These are phyloP conservation scores for Trachemys scripta DNA, from an alignment of 2,113 vertebrate species.

Conservation along the genomic window DNA sequence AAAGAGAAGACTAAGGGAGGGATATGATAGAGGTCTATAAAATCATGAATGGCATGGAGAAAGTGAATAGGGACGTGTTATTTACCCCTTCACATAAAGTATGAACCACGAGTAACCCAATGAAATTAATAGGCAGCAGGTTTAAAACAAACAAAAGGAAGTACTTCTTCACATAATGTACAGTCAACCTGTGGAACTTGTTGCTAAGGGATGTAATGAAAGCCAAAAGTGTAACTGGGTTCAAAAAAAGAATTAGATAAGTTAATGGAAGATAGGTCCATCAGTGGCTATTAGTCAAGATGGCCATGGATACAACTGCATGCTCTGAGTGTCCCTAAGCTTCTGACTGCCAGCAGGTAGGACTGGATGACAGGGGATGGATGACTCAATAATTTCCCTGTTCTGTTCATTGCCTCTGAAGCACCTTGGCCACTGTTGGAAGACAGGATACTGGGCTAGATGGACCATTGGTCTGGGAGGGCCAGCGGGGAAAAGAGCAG, in stretches of 20 bases:
- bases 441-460: not conserved
- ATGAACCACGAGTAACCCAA: too few species aligned
- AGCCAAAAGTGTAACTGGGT: too few species aligned
- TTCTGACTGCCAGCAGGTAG: not conserved
- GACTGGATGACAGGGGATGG: not conserved
- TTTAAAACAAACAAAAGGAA: not conserved
- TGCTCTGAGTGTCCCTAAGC: not conserved
- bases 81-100: too few species aligned
- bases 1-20: too few species aligned
- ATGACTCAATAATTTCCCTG: not conserved
- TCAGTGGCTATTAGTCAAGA: not conserved
- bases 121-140: too few species aligned
- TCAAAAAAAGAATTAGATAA: not conserved
- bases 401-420: not conserved
- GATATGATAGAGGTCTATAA: too few species aligned
- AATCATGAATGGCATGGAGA: too few species aligned
- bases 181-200: too few species aligned
- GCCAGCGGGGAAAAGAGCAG: too few species aligned
- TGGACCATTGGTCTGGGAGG: not conserved
- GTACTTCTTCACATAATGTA: too few species aligned
- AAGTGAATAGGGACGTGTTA: too few species aligned
- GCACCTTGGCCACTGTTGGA: not conserved
- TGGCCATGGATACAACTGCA: not conserved
- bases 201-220: too few species aligned
- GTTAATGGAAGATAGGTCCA: not conserved